phyloP scores from a whole-genome alignment of 2,888 invertebrate genomes.

The Drosophila neotestacea region DNA sequence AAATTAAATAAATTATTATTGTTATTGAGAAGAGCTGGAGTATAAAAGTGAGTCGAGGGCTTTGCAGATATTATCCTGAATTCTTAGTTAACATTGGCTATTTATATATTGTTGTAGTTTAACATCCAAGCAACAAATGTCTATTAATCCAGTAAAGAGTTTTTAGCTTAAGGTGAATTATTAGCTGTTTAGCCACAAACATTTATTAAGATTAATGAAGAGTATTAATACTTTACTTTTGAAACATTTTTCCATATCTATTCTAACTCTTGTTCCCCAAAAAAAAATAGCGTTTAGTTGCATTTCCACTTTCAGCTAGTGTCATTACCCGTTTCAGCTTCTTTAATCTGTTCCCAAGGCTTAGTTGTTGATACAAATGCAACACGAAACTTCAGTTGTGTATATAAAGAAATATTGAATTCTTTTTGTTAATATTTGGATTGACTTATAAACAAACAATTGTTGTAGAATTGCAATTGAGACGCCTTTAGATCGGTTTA shows the following conservation, averaged over 20 bases:
- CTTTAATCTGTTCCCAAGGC: slow-evolving; percentile 16
- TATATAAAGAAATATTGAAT: background rate
- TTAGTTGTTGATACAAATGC: slow-evolving; percentile 17
- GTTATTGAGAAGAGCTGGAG: too few species aligned
- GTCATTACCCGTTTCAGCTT: slow-evolving; percentile 1
- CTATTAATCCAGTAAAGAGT: background rate
- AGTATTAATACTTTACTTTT: too few species aligned
- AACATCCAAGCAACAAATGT: background rate
- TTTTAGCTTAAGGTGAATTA: too few species aligned
- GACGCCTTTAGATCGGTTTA: slow-evolving; percentile 1
- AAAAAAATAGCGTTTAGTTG: background rate
- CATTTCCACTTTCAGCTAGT: slow-evolving; percentile 3
- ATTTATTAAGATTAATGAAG: too few species aligned
- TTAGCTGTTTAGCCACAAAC: too few species aligned
- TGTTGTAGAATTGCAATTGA: slow-evolving; percentile 9
- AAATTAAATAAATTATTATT: background rate
- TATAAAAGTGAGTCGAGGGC: background rate
- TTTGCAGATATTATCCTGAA: too few species aligned
- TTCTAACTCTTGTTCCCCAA: background rate
- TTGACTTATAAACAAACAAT: slow-evolving; percentile 16
- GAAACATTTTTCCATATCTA: too few species aligned
- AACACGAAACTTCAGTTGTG: slow-evolving; percentile 14
- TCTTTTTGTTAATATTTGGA: slow-evolving; percentile 2
- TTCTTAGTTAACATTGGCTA: background rate
- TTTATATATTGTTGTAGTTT: background rate